phyloP scores from a whole-genome alignment of 2,888 invertebrate genomes.

The Melitaea athalia region DNA sequence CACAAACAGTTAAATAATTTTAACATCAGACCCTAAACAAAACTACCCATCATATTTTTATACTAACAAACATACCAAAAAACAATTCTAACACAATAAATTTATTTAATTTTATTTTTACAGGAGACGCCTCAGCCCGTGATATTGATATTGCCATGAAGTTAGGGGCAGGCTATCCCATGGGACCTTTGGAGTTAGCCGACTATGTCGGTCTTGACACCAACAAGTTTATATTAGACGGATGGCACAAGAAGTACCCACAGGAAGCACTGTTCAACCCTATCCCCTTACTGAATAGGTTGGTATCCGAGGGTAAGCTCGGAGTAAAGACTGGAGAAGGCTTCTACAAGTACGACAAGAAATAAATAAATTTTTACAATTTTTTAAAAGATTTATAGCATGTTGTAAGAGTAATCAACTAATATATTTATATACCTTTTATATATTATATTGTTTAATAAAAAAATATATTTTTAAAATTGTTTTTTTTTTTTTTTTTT shows the following conservation, averaged over 20 bases:
- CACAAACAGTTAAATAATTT: no score
- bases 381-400: background rate
- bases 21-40: no score
- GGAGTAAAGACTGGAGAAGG: slow-evolving; percentile 92
- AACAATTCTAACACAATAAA: background rate
- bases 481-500: background rate
- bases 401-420: slow-evolving; percentile 2
- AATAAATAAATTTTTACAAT: slow-evolving; percentile 36
- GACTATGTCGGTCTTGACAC: slow-evolving; percentile 94
- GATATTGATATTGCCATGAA: slow-evolving; percentile 96
- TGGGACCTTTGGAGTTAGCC: slow-evolving; percentile 93
- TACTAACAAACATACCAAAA: no score
- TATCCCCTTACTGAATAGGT: slow-evolving; percentile 79
- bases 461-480: background rate
- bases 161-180: slow-evolving; percentile 93
- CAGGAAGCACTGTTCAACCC: slow-evolving; percentile 71
- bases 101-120: background rate
- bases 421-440: background rate
- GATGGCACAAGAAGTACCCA: slow-evolving; percentile 86
- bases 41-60: no score
- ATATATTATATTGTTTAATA: slow-evolving; percentile 5
- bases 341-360: slow-evolving; percentile 87
- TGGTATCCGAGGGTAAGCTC: slow-evolving; percentile 90
- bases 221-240: slow-evolving; percentile 87
- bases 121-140: slow-evolving; percentile 86